phyloP scores from a whole-genome alignment of 2,888 invertebrate genomes.

The Byasa hedistus region DNA sequence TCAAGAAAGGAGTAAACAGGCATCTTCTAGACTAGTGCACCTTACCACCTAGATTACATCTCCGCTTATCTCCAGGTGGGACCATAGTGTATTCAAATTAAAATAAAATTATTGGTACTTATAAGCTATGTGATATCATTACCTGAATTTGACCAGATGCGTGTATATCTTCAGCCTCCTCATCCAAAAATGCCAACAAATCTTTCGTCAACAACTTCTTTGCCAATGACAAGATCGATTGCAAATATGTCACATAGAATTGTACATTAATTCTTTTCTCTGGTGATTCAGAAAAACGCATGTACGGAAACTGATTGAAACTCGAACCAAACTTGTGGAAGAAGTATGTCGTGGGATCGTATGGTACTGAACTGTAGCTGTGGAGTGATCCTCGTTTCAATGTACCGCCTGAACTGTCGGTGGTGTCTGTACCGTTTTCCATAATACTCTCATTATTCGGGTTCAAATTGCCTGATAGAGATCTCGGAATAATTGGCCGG shows the following conservation, averaged over 20 bases:
- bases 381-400: constrained; percentile 72
- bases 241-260: constrained; percentile 88
- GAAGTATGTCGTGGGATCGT: constrained; percentile 91
- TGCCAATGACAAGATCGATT: constrained; percentile 88
- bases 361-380: constrained; percentile 84
- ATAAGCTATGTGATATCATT: constrained; percentile 10
- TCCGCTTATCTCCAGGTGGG: too few species aligned
- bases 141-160: constrained; percentile 84
- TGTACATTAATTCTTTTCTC: constrained; percentile 83
- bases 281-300: constrained; percentile 87
- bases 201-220: constrained; percentile 94
- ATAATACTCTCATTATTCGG: constrained; percentile 78
- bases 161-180: constrained; percentile 89
- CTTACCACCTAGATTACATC: too few species aligned
- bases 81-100: too few species aligned
- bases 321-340: constrained; percentile 96
- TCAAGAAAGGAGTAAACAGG: too few species aligned
- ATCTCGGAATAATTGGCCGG: constrained; percentile 94
- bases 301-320: constrained; percentile 93
- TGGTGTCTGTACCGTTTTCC: constrained; percentile 61
- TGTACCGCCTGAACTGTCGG: constrained; percentile 57
- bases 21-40: too few species aligned
- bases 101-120: neutral
- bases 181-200: constrained; percentile 88
- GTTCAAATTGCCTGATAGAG: constrained; percentile 90